Percentiles rank a stretch among this genome's conserved stretches.
These are phyloP conservation scores for Gymnoscopelus braueri DNA, from an alignment of 2,797 vertebrate species.

Conservation along the genomic window DNA sequence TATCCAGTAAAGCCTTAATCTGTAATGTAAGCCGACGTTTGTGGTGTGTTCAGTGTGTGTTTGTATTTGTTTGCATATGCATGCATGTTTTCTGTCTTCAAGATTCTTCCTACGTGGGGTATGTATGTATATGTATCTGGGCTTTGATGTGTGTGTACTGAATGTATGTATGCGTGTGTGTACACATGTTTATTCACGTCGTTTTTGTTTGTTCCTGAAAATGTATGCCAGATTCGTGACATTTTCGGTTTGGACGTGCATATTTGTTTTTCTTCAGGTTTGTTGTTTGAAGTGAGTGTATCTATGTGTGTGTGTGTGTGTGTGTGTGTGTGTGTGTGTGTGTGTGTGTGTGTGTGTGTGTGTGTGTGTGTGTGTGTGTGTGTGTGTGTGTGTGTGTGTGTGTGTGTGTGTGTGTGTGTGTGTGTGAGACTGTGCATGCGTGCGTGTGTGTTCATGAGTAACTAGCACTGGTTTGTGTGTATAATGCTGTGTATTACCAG, in stretches of 20 bases:
- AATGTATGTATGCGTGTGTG: conserved; percentile 7
- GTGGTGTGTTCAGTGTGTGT: not conserved
- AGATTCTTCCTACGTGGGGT: not conserved
- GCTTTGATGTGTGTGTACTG: conserved; percentile 13
- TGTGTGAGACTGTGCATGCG: conserved; percentile 7
- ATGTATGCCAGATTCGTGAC: conserved; percentile 45
- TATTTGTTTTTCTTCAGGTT: conserved; percentile 28
- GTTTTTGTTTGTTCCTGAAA: conserved; percentile 51
- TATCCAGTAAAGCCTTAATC: conserved; percentile 64
- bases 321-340: conserved; percentile 1
- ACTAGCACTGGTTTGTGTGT: conserved; percentile 1
- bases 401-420: conserved; percentile 18
- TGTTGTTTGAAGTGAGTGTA: conserved; percentile 20
- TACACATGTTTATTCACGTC: not conserved
- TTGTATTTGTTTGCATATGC: not conserved
- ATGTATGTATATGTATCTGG: conserved; percentile 9
- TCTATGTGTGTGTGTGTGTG: not conserved
- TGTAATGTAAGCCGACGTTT: conserved; percentile 19
- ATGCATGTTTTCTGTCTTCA: not conserved
- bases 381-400: conserved; percentile 11
- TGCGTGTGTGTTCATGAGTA: conserved; percentile 14
- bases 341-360: conserved; percentile 28
- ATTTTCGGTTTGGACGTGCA: conserved; percentile 7
- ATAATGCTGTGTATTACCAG: conserved; percentile 59
- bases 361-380: not conserved